Evolutionary conservation across 2,888 invertebrate genomes (phyloP).

Genomic region (Phrixothrix hirtus): DNA sequence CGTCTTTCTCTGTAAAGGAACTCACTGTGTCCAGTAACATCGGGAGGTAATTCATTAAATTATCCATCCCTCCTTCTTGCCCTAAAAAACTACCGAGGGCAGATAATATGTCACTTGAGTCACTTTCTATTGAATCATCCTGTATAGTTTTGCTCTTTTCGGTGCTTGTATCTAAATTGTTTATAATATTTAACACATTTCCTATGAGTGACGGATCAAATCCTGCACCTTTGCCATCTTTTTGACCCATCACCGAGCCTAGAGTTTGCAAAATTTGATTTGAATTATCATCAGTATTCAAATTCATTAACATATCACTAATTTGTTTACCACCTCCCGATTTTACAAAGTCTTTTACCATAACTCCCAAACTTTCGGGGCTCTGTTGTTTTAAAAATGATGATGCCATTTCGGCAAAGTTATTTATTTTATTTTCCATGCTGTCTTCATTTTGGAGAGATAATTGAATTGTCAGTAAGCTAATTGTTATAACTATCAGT

Average conservation of each 20-base stretch:
- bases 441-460: conserved; percentile 10
- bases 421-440: conserved; percentile 52
- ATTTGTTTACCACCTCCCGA: conserved; percentile 66
- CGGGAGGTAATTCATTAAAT: conserved; percentile 63
- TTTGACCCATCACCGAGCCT: conserved; percentile 20
- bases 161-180: conserved; percentile 11
- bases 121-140: too few relatives aligned
- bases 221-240: conserved; percentile 49
- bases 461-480: conserved; percentile 13
- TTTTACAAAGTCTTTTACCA: conserved; percentile 71
- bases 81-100: conserved; percentile 24
- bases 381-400: conserved; percentile 63
- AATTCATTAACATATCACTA: conserved; percentile 46
- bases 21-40: conserved; percentile 68
- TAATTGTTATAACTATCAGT: conserved; percentile 17
- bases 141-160: conserved; percentile 29
- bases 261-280: conserved; percentile 59
- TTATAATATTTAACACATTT: conserved; percentile 57
- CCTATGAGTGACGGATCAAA: conserved; percentile 63
- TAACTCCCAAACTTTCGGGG: conserved; percentile 62
- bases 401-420: conserved; percentile 69
- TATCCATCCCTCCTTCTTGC: conserved; percentile 13
- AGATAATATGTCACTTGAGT: conserved; percentile 22
- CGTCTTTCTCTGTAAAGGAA: conserved; percentile 55
- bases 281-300: conserved; percentile 49